Evolutionary conservation across 2,888 invertebrate species (phyloP).

Genomic region (Epistrophella euchroma): DNA sequence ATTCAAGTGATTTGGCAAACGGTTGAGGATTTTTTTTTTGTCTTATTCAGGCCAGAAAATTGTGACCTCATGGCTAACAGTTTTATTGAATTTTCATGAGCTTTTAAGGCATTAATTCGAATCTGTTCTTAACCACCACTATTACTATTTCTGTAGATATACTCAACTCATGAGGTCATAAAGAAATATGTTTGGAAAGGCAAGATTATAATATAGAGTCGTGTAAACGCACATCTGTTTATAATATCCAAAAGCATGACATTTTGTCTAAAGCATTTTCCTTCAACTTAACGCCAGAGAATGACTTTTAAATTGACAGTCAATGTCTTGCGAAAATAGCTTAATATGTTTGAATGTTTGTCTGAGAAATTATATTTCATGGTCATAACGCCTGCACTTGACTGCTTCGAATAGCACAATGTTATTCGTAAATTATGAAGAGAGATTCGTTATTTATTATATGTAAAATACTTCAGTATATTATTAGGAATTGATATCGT

Average conservation of each 20-base stretch:
- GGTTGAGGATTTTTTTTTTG: conserved; percentile 8
- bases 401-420: neutral
- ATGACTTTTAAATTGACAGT: conserved; percentile 44
- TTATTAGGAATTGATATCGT: neutral
- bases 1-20: conserved; percentile 31
- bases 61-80: conserved; percentile 53
- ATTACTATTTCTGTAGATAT: neutral
- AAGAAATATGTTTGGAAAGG: conserved; percentile 25
- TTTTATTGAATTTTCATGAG: conserved; percentile 36
- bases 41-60: conserved; percentile 52
- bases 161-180: conserved; percentile 62
- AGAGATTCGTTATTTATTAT: neutral
- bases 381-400: conserved; percentile 23
- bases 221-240: conserved; percentile 55
- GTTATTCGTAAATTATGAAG: neutral
- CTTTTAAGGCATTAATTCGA: conserved; percentile 63
- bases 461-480: neutral
- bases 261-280: conserved; percentile 32
- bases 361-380: conserved; percentile 25
- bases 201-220: conserved; percentile 19
- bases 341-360: neutral
- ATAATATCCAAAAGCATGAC: conserved; percentile 25
- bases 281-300: neutral
- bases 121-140: conserved; percentile 19
- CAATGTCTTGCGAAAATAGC: conserved; percentile 43